Base-by-base conservation (phyloP, 2,888 invertebrate species). In the Hoplodrina blanda region DNA sequence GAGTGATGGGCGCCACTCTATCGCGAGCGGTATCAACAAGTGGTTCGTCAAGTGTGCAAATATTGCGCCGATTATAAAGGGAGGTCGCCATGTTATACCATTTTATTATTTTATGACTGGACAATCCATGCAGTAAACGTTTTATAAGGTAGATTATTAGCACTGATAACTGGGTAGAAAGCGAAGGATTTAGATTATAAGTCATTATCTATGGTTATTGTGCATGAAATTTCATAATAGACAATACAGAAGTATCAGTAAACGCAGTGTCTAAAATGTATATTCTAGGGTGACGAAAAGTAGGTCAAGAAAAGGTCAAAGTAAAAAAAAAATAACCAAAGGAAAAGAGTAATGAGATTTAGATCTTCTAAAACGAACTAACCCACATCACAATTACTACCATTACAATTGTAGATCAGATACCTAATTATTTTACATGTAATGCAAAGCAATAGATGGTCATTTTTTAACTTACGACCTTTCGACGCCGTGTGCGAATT, bases 31-130 rank as follows among this genome's bases (percentile, higher is more conserved):
- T 69, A 67, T 78, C 84, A 84, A 84, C 84, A 84, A 85, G 85
- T 84, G 83, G 80, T 79, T 71, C 62, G 10, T 62, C 17, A 30
- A 67, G 61, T 55, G 70, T 61, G 68, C 63, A 82, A 81, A 82
- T 81, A 85, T 76, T 81, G 68, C 81, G 60, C 55, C 54, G 59
- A 69, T 74, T 75, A 69, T 53, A 49, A 55, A 61, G 64, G 82
- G 85, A 85, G 77, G 85, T 85, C 85, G 84, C 85, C 74, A 65
- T 80, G 25, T 62, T 69, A 74, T 56, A 67, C 54, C 52, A 46
- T 66, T 80, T 80, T 76, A 77, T 77, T 74, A 62, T 52, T 62
- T 64, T 73, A 74, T 59, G 46, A 1, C 30, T 44, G 13, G 11
- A 67, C 33, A 78, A 79, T 79, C 69, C 44, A 19, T 20, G 53